These are phyloP conservation scores for Ibycter americanus DNA, from an alignment of 2,797 vertebrate genomes.

Conservation along the genomic window DNA sequence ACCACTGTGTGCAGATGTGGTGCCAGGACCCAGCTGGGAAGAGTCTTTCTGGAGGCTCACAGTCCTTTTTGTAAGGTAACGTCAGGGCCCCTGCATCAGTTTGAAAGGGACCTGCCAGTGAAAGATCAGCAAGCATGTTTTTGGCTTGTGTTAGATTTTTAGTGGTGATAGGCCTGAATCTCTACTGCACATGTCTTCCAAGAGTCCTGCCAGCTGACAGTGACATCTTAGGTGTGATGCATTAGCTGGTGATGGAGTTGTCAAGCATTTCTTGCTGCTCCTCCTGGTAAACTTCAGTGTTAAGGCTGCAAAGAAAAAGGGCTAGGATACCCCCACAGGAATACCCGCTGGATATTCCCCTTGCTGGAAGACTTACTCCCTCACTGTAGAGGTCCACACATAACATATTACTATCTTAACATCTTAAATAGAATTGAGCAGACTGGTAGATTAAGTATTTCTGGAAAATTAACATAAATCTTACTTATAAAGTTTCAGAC, in stretches of 20 bases:
- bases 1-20: constrained; percentile 93
- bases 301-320: not conserved
- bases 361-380: not conserved
- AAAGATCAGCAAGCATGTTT: not conserved
- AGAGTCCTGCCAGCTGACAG: not conserved
- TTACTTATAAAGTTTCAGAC: not conserved
- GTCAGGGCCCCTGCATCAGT: not conserved
- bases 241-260: not conserved
- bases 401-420: not conserved
- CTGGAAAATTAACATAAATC: not conserved
- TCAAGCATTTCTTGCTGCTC: not conserved
- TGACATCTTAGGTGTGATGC: not conserved
- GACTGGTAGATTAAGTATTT: not conserved
- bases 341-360: too few species aligned
- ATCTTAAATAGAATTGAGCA: not conserved
- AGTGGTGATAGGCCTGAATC: not conserved
- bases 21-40: constrained; percentile 97
- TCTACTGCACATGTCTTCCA: not conserved
- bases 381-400: accelerated
- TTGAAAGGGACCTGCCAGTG: not conserved
- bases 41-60: constrained; percentile 95
- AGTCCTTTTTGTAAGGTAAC: constrained; percentile 91
- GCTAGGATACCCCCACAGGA: not conserved
- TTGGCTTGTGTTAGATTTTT: not conserved
- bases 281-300: not conserved